Evolutionary conservation across 2,113 vertebrate genomes (phyloP).

Genomic region (Pyrgilauda ruficollis): DNA sequence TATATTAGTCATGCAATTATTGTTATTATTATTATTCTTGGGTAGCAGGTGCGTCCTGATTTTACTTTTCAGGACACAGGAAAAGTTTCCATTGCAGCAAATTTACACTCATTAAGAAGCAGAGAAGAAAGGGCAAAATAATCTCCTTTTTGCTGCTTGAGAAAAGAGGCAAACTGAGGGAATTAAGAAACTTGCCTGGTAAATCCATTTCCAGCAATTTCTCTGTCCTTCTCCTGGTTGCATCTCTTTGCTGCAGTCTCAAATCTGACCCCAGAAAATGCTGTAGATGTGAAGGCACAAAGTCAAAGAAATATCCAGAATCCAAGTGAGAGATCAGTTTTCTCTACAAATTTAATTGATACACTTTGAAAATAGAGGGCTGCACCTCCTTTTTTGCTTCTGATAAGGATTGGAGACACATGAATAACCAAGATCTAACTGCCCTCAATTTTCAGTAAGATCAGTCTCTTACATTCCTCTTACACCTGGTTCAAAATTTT

Average conservation of each 20-base stretch:
- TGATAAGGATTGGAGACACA: neutral
- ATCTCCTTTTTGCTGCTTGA: neutral
- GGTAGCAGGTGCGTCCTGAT: neutral
- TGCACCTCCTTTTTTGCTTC: neutral
- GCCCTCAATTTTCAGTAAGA: neutral
- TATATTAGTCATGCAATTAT: neutral
- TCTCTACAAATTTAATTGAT: neutral
- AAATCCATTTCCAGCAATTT: neutral
- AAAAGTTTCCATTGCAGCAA: neutral
- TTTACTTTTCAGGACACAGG: neutral
- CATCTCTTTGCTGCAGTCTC: neutral
- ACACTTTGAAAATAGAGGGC: neutral
- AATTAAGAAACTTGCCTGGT: neutral
- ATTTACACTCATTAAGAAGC: neutral
- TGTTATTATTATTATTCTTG: neutral
- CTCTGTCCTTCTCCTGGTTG: neutral
- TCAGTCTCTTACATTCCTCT: neutral
- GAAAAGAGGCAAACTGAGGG: neutral
- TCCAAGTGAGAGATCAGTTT: neutral
- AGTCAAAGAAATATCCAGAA: neutral
- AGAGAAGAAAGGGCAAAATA: neutral
- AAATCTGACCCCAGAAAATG: neutral
- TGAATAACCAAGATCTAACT: neutral
- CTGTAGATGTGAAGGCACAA: neutral
- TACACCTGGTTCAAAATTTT: accelerated